Evolutionary conservation across 2,797 vertebrate species (phyloP).

Genomic region (Spondyliosoma cantharus): DNA sequence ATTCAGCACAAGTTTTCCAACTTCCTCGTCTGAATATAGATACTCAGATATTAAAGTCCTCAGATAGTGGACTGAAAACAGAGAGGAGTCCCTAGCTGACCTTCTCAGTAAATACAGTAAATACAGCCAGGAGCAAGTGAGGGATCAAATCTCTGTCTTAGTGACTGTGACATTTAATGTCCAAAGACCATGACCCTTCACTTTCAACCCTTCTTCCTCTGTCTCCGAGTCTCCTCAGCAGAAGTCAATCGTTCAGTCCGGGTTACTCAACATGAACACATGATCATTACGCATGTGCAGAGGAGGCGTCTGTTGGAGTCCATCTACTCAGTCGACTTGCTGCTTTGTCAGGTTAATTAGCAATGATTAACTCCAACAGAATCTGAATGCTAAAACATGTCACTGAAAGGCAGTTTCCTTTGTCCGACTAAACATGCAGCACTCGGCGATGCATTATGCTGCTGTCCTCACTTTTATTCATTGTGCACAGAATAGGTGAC

Average conservation of each 20-base stretch:
- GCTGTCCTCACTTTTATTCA: constrained; percentile 21
- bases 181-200: constrained; percentile 86
- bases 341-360: constrained; percentile 20
- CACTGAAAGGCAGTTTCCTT: constrained; percentile 7
- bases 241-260: constrained; percentile 32
- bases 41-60: constrained; percentile 33
- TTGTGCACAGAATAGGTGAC: not conserved
- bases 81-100: constrained; percentile 73
- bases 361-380: constrained; percentile 2
- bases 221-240: constrained; percentile 28
- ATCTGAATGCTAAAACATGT: not conserved
- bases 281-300: constrained; percentile 46
- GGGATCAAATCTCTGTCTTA: constrained; percentile 85
- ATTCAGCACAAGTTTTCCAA: not conserved
- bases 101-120: constrained; percentile 76
- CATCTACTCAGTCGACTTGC: constrained; percentile 8
- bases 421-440: constrained; percentile 1
- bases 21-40: constrained; percentile 25
- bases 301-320: constrained; percentile 9
- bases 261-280: constrained; percentile 14
- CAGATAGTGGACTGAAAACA: constrained; percentile 58
- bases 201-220: constrained; percentile 61
- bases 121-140: constrained; percentile 53
- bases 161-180: constrained; percentile 85
- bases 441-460: not conserved